Conservation (phyloP, 2,113 vertebrate genomes). For the Hippolais icterina region DNA sequence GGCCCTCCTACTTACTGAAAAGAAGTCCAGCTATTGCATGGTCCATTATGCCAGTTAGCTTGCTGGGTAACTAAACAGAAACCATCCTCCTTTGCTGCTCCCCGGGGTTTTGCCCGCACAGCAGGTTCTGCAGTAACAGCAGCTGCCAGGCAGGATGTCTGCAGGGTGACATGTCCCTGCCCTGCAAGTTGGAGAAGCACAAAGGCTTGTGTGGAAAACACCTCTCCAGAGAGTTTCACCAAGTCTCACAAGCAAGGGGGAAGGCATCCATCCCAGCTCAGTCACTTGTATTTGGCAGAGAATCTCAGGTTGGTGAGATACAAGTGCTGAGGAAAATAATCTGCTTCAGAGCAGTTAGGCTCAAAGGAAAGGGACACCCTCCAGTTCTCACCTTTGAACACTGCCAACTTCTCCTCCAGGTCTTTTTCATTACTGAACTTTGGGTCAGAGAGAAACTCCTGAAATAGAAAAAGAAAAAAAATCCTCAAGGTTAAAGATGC, state of each 20-base stretch:
- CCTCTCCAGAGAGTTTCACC: neutral
- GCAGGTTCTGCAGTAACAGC: slow-evolving; percentile 1
- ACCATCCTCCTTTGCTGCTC: neutral
- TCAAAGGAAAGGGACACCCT: neutral
- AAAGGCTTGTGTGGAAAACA: neutral
- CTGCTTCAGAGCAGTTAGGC: neutral
- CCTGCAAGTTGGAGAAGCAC: neutral
- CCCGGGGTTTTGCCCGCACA: neutral
- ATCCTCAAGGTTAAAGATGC: neutral
- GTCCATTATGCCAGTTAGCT: neutral
- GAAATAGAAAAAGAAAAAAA: neutral
- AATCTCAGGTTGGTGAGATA: neutral
- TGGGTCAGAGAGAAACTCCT: slow-evolving; percentile 95
- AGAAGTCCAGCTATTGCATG: neutral
- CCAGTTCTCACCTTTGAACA: slow-evolving; percentile 90
- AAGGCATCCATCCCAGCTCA: neutral
- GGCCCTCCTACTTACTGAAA: neutral
- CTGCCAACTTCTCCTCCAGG: slow-evolving; percentile 86
- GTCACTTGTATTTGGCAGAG: neutral
- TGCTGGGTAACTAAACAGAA: neutral
- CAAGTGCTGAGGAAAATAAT: neutral
- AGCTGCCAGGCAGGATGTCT: neutral
- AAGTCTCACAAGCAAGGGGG: neutral
- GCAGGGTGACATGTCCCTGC: neutral
- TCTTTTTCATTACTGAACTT: slow-evolving; percentile 94